Percentiles rank a stretch among this genome's conserved stretches.
phyloP scores from a whole-genome alignment of 2,888 invertebrate species.

The Chesias legatella region DNA sequence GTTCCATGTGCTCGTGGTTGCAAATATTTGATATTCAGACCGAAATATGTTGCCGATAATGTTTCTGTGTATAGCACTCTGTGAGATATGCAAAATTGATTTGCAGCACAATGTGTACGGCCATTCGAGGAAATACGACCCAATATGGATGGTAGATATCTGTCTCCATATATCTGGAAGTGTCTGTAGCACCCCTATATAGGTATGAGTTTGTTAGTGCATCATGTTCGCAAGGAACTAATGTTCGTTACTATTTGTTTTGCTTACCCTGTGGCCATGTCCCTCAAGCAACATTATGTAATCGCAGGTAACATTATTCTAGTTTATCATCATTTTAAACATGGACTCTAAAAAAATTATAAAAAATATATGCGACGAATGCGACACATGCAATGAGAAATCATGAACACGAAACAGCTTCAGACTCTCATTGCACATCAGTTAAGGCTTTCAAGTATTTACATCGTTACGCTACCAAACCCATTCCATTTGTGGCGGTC shows the following conservation, averaged over 20 bases:
- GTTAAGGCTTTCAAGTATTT: conserved; percentile 13
- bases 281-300: background rate
- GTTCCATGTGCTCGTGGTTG: conserved; percentile 19
- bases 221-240: conserved; percentile 14
- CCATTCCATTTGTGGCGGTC: conserved; percentile 12
- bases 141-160: conserved; percentile 33
- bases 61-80: conserved; percentile 32
- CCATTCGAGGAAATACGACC: conserved; percentile 34
- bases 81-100: conserved; percentile 34
- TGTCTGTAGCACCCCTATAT: conserved; percentile 24
- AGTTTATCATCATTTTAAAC: too few species aligned
- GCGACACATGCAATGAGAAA: too few species aligned
- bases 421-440: conserved; percentile 6
- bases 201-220: conserved; percentile 24
- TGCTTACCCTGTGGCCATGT: conserved; percentile 13
- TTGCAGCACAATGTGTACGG: conserved; percentile 31
- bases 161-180: conserved; percentile 33
- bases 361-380: too few species aligned
- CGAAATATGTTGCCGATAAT: conserved; percentile 32
- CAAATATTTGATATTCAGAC: conserved; percentile 27
- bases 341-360: too few species aligned
- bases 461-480: conserved; percentile 9
- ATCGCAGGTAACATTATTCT: too few species aligned
- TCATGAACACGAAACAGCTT: too few species aligned
- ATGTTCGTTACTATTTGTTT: conserved; percentile 14